Evolutionary conservation across 1,140 invertebrate genomes (phyloP).

Genomic region (Lasioglossum albipes): DNA sequence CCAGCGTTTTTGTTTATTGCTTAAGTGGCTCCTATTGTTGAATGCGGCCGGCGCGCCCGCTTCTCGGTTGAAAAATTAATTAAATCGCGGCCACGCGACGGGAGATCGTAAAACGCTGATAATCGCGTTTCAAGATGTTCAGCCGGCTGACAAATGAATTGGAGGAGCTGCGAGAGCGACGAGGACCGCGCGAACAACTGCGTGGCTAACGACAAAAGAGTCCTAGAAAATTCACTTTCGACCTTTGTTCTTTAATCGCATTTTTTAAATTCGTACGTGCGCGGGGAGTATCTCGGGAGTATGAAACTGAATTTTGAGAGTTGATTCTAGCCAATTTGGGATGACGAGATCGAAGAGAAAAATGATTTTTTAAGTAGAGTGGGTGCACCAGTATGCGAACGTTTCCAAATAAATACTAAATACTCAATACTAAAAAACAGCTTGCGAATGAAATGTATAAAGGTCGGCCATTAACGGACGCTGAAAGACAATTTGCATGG

Average conservation of each 20-base stretch:
- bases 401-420: too few relatives aligned
- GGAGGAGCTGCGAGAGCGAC: not conserved
- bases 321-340: too few relatives aligned
- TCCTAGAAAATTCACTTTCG: too few relatives aligned
- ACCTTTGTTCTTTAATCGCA: not conserved
- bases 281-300: too few relatives aligned
- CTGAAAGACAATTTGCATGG: not conserved
- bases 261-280: too few relatives aligned
- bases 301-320: too few relatives aligned
- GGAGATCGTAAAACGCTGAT: not conserved
- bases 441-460: not conserved
- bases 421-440: not conserved
- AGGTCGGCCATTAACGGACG: not conserved
- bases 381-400: too few relatives aligned
- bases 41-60: not conserved
- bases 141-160: not conserved
- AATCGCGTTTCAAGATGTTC: not conserved
- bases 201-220: too few relatives aligned
- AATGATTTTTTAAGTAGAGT: too few relatives aligned
- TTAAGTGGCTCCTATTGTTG: constrained; percentile 34
- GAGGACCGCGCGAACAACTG: not conserved
- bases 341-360: too few relatives aligned
- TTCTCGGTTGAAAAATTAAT: constrained; percentile 24
- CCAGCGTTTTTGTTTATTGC: constrained; percentile 46
- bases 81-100: not conserved